These are phyloP conservation scores for Drepana arcuata DNA, from an alignment of 1,140 invertebrate species.

Conservation along the genomic window DNA sequence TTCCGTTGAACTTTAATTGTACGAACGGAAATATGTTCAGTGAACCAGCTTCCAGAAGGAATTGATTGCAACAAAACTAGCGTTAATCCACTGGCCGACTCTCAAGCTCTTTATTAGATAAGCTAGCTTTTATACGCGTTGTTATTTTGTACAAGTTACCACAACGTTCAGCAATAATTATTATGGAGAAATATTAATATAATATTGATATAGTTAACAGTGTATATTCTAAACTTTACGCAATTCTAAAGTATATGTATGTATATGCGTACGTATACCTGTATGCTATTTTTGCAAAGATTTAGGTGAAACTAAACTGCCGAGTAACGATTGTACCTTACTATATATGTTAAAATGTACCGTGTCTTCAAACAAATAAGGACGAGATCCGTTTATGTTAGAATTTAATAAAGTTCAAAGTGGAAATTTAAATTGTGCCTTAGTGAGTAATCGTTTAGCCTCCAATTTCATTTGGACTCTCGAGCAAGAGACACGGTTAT, in stretches of 20 bases:
- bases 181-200: background rate
- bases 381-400: too few species aligned
- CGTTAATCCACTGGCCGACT: too few species aligned
- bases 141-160: conserved; percentile 9
- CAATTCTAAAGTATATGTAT: conserved; percentile 15
- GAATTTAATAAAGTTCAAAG: conserved; percentile 65
- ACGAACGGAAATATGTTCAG: too few species aligned
- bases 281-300: conserved; percentile 19
- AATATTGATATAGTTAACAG: conserved; percentile 1
- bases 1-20: too few species aligned
- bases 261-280: too few species aligned
- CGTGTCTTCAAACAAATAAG: too few species aligned
- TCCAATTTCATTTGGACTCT: conserved; percentile 44
- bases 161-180: too few species aligned
- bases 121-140: conserved; percentile 4
- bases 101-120: too few species aligned
- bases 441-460: conserved; percentile 59
- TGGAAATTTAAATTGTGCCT: conserved; percentile 68
- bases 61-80: too few species aligned
- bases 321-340: too few species aligned
- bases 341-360: too few species aligned
- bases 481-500: conserved; percentile 14
- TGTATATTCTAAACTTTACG: conserved; percentile 13
- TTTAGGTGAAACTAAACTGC: conserved; percentile 6
- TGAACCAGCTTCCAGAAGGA: too few species aligned